Evolutionary conservation across 2,113 vertebrate species (phyloP).

Genomic region (Myotis brandtii): DNA sequence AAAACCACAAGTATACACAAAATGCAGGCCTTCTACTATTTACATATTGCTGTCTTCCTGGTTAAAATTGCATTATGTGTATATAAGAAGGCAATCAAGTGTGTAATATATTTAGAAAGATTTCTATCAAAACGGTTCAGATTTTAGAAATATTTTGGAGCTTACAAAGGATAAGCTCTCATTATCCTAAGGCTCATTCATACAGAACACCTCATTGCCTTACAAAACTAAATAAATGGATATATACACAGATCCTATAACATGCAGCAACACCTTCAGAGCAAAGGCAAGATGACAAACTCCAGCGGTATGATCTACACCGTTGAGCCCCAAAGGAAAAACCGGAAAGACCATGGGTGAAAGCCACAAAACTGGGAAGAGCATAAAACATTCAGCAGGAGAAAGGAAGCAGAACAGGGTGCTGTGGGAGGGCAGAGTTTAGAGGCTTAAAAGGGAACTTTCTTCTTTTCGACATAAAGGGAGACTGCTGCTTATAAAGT

Average conservation of each 20-base stretch:
- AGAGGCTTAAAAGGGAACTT: conserved; percentile 2
- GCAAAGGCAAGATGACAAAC: background rate
- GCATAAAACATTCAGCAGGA: background rate
- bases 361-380: background rate
- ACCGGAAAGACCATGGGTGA: conserved; percentile 23
- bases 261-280: background rate
- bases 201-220: conserved; percentile 44
- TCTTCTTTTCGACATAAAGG: conserved; percentile 39
- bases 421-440: background rate
- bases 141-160: conserved; percentile 67
- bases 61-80: conserved; percentile 42
- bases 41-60: background rate
- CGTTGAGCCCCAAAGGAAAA: background rate
- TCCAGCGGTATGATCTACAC: background rate
- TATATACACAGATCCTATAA: background rate
- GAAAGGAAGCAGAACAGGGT: background rate
- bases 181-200: conserved; percentile 60
- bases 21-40: background rate
- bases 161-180: conserved; percentile 54
- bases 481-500: background rate
- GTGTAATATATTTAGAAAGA: conserved; percentile 70
- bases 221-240: background rate
- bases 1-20: conserved; percentile 40
- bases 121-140: conserved; percentile 61
- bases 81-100: conserved; percentile 60